A percentile compares a stretch with the other conserved stretches of the same genome.
Evolutionary conservation across 2,113 vertebrate genomes (phyloP).

Genomic region (Opisthocomus hoazin): DNA sequence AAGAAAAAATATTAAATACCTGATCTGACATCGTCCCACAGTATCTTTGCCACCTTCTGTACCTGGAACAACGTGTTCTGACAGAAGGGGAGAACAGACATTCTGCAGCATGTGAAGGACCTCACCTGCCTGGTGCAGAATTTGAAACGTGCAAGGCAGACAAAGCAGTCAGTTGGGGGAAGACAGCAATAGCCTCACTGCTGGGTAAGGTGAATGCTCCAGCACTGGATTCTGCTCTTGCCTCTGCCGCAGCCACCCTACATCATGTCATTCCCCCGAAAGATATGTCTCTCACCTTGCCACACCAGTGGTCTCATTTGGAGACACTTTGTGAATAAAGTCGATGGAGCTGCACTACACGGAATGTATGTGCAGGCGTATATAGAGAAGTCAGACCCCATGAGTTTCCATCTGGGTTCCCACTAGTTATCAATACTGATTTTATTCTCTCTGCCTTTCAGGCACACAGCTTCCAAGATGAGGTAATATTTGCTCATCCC

Average conservation of each 20-base stretch:
- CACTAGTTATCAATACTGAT: background rate
- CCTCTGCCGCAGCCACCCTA: background rate
- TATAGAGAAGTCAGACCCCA: background rate
- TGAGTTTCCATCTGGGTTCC: background rate
- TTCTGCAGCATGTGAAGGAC: background rate
- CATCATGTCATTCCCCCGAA: background rate
- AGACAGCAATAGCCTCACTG: background rate
- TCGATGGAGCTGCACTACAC: background rate
- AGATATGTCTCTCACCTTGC: background rate
- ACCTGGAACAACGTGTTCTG: background rate
- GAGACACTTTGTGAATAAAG: background rate
- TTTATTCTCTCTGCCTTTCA: background rate
- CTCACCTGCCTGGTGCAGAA: background rate
- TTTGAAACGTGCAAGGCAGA: background rate
- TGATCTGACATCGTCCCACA: rapidly evolving
- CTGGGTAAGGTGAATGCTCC: background rate
- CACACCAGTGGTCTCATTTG: background rate
- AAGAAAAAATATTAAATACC: background rate
- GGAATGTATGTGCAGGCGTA: background rate
- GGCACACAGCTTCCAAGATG: background rate
- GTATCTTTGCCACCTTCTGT: background rate
- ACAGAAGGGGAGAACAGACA: background rate
- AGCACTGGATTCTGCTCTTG: background rate
- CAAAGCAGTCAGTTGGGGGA: rapidly evolving
- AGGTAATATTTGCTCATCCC: background rate